Percentiles rank a stretch among this genome's conserved stretches.
Evolutionary conservation across 1,140 invertebrate species (phyloP).

Genomic region (Laupala kohalensis): DNA sequence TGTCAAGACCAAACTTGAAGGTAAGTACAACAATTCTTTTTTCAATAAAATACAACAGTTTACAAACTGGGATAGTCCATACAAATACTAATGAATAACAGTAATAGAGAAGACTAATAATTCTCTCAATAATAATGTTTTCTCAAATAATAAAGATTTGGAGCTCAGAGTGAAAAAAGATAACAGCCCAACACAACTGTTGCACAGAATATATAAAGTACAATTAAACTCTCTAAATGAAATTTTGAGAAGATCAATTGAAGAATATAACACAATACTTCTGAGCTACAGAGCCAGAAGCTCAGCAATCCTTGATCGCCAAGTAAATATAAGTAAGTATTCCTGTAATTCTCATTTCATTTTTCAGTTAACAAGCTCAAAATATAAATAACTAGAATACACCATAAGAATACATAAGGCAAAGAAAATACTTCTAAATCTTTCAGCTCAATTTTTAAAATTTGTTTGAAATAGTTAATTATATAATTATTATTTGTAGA

Average conservation of each 20-base stretch:
- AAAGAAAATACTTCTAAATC: too few species aligned
- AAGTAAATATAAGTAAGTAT: slow-evolving; percentile 56
- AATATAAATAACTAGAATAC: too few species aligned
- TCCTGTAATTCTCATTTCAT: background rate
- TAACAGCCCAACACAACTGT: background rate
- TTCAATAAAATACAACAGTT: background rate
- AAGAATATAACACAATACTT: slow-evolving; percentile 58
- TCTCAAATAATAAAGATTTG: background rate
- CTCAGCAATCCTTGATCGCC: slow-evolving; percentile 58
- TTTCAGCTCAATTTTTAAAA: too few species aligned
- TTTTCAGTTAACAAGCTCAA: background rate
- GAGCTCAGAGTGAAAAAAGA: background rate
- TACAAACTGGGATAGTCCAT: background rate
- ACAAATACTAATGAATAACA: background rate
- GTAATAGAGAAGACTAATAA: too few species aligned
- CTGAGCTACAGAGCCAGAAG: slow-evolving; percentile 56
- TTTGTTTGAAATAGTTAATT: too few species aligned
- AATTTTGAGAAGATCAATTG: slow-evolving; percentile 44
- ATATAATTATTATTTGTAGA: too few species aligned
- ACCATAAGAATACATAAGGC: too few species aligned
- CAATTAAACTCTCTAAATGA: slow-evolving; percentile 33
- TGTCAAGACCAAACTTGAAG: background rate
- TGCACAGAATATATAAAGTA: slow-evolving; percentile 30
- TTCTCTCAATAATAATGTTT: too few species aligned
- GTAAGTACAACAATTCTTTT: background rate